Evolutionary conservation across 2,113 vertebrate species (phyloP).

Genomic region (Ptychochromis oligacanthus): DNA sequence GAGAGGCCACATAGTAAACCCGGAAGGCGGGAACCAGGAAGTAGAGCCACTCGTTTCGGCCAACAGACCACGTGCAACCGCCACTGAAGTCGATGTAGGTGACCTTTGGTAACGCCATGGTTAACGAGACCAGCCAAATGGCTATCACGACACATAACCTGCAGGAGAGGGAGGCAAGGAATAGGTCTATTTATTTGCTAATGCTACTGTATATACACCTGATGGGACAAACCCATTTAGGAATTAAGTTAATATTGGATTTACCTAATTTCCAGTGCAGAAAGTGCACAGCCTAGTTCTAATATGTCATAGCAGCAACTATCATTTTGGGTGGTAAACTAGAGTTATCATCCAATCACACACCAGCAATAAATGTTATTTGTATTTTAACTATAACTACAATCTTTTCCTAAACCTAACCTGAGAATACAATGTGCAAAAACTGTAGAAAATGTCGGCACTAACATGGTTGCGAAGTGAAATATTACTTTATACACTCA

Average conservation of each 20-base stretch:
- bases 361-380: too few species aligned
- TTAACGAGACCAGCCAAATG: constrained; percentile 71
- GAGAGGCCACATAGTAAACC: constrained; percentile 73
- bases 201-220: not conserved
- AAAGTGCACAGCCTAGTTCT: not conserved
- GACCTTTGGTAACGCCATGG: constrained; percentile 77
- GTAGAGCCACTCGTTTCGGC: constrained; percentile 64
- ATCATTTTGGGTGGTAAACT: too few species aligned
- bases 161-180: not conserved
- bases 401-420: too few species aligned
- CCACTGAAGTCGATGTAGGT: constrained; percentile 73
- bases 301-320: not conserved
- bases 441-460: too few species aligned
- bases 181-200: not conserved
- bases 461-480: too few species aligned
- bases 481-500: too few species aligned
- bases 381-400: too few species aligned
- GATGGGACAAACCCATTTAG: not conserved
- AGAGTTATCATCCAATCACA: too few species aligned
- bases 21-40: constrained; percentile 78
- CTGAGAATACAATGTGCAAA: too few species aligned
- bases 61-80: constrained; percentile 70
- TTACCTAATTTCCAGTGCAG: not conserved
- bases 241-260: not conserved
- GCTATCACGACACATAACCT: constrained; percentile 55